Evolutionary conservation across 1,140 invertebrate genomes (phyloP).

Genomic region (Steinernema feltiae): DNA sequence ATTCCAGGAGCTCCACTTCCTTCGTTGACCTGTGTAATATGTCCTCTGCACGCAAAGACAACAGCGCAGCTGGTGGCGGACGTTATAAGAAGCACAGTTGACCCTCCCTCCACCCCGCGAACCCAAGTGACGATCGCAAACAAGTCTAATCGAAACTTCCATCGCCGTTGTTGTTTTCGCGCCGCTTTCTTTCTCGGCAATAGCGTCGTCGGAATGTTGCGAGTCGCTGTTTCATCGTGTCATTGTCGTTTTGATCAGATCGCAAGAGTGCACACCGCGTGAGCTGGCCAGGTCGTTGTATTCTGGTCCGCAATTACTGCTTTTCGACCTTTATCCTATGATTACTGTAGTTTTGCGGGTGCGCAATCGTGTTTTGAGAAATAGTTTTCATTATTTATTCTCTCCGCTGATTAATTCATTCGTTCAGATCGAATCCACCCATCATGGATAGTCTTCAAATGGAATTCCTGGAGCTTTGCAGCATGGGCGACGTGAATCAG

Average conservation of each 20-base stretch:
- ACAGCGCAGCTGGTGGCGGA: not conserved
- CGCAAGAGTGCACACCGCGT: no score
- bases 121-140: not conserved
- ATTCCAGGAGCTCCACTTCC: not conserved
- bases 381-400: not conserved
- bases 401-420: not conserved
- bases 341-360: no score
- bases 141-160: no score
- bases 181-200: not conserved
- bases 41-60: conserved; percentile 8
- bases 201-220: no score
- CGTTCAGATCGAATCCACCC: not conserved
- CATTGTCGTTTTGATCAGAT: no score
- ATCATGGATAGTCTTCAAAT: not conserved
- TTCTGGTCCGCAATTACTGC: no score
- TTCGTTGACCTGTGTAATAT: conserved; percentile 9
- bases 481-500: not conserved
- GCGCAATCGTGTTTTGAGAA: not conserved
- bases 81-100: conserved; percentile 8
- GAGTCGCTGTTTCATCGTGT: no score
- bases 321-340: no score
- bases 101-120: not conserved
- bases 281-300: no score
- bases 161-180: not conserved
- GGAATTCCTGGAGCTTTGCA: not conserved